Conservation (phyloP, 1,140 invertebrate genomes). For the Gonioctena quinquepunctata region DNA sequence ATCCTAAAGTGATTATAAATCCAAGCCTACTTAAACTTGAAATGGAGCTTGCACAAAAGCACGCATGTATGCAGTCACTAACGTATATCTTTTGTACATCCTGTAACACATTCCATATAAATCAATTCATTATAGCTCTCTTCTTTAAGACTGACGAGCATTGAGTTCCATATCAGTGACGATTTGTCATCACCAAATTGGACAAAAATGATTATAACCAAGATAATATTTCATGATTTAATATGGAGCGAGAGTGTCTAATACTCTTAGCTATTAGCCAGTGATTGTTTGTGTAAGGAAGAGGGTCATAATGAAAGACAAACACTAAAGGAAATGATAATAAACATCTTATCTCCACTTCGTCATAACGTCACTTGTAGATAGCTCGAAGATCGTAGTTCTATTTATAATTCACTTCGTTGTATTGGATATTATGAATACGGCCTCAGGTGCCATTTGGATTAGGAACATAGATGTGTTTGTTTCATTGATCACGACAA, state of each 20-base stretch:
- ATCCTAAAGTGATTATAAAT: too few species aligned
- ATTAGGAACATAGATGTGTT: too few species aligned
- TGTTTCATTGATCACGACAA: too few species aligned
- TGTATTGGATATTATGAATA: neutral
- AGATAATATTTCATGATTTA: neutral
- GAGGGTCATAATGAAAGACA: constrained; percentile 10
- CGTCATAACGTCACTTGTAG: neutral
- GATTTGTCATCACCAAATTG: neutral
- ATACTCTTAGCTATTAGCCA: constrained; percentile 11
- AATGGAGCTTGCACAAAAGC: too few species aligned
- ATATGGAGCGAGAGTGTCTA: neutral
- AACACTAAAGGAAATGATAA: constrained; percentile 15
- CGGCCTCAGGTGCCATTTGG: neutral
- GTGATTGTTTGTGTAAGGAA: constrained; percentile 15
- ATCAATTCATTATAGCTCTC: too few species aligned
- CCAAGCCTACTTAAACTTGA: too few species aligned
- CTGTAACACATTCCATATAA: too few species aligned
- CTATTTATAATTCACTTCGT: neutral
- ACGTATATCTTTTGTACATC: too few species aligned
- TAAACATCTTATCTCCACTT: constrained; percentile 8
- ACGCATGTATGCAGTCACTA: too few species aligned
- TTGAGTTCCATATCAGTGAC: too few species aligned
- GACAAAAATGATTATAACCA: neutral
- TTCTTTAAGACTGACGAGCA: too few species aligned
- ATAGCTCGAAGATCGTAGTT: neutral